Evolutionary conservation across 2,888 invertebrate species (phyloP), one percentile per base, ranked within the genome.

Genomic region (Pterobdella sp.): DNA sequence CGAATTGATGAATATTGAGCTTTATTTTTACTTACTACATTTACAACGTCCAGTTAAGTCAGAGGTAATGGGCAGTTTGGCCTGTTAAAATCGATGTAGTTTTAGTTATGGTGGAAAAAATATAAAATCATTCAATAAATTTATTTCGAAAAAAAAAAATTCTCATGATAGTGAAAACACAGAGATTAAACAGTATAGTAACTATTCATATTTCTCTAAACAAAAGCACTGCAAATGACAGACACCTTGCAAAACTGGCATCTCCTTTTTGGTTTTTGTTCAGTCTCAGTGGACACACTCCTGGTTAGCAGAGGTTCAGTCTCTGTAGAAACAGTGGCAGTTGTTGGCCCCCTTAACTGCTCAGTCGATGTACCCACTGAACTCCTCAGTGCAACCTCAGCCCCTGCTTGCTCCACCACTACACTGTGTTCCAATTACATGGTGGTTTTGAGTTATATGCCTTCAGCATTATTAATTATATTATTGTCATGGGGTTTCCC

Each of bases 11-110:
- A n/a, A n/a, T n/a, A n/a, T n/a, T n/a, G n/a, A n/a, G n/a, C n/a
- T n/a, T n/a, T n/a, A n/a, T n/a, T n/a, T n/a, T 42, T 26, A 76
- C 79, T 77, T 77, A 82, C 82, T 81, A 80, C 83, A 83, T 79
- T 80, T 79, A 76, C 83, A 83, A 73, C 77, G 76, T 52, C 83
- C 83, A 73, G 82, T 82, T 69, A 81, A 80, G 72, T 81, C 76
- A 76, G 82, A 80, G 72, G 83, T 82, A 68, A 82, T 78, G 74
- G 82, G 82, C 72, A 83, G 78, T 76, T 64, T 71, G 31, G 56
- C 49, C 26, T 60, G 52, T 35, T 56, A 26, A n/a, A 7, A 18
- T 42, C 42, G 18, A 14, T n/a, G n/a, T n/a, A n/a, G n/a, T n/a
- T n/a, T n/a, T n/a, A n/a, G n/a, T n/a, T 42, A 18, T 42, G 42